A percentile compares a stretch with the other conserved stretches of the same genome.
phyloP scores from a whole-genome alignment of 1,140 invertebrate genomes.

The Limonius californicus region DNA sequence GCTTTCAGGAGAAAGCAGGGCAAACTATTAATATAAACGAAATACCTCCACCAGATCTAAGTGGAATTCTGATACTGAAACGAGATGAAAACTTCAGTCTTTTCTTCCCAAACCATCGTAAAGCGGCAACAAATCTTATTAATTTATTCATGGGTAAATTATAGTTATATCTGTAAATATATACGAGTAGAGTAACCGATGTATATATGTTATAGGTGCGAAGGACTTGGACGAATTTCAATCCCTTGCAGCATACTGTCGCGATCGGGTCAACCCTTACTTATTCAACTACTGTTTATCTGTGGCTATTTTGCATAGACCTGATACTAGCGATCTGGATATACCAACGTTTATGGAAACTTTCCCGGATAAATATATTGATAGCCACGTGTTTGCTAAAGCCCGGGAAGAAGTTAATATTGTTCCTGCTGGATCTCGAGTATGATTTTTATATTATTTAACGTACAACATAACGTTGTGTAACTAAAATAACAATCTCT shows the following conservation, averaged over 20 bases:
- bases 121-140: conserved; percentile 60
- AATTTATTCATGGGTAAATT: conserved; percentile 58
- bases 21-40: conserved; percentile 58
- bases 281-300: conserved; percentile 75
- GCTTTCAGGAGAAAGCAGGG: conserved; percentile 56
- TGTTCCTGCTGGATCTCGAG: conserved; percentile 59
- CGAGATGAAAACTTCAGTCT: conserved; percentile 70
- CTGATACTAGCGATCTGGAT: conserved; percentile 67
- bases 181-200: too few relatives aligned
- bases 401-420: conserved; percentile 69
- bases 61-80: conserved; percentile 59
- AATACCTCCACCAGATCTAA: conserved; percentile 66
- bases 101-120: conserved; percentile 68
- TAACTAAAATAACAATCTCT: too few relatives aligned
- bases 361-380: conserved; percentile 76
- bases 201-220: not conserved
- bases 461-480: too few relatives aligned
- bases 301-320: conserved; percentile 69
- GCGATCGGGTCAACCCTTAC: conserved; percentile 71
- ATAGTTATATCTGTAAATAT: too few relatives aligned
- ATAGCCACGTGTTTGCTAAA: conserved; percentile 63
- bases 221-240: conserved; percentile 60
- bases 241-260: conserved; percentile 65
- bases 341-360: conserved; percentile 66
- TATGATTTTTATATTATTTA: too few relatives aligned